Base-by-base conservation (phyloP, 2,113 vertebrate species). In the Glareola pratincola region DNA sequence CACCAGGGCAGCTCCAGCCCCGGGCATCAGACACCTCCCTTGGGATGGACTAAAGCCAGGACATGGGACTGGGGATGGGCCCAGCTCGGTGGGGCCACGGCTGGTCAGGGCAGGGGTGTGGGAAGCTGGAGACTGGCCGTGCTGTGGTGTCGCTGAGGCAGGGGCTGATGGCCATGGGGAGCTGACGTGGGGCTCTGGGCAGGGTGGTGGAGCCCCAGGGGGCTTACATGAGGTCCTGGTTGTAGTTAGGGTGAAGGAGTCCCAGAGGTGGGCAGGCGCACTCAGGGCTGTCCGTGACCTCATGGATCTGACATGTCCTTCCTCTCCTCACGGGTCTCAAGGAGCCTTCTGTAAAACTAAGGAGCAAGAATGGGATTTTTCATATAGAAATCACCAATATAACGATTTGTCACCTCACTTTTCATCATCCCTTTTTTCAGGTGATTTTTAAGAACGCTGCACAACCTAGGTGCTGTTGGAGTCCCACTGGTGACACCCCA, bases 11-110 rank as follows among this genome's bases (percentile, higher is more conserved):
- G 8, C 17, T 51, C 50, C 43, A 66, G 73, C 32, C 43, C 37
- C 2, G 1, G 57, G 5, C 10, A 48, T 36, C 1, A 1, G 50
- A 56, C 21, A 37, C 18, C 26, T 64, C 30, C 24, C 36, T 45
- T 85, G 32, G 41, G 14, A 50, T 63, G 27, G 41, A 22, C 15
- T 56, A 37, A 69, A 16, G 16, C 23, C 34, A 60, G 47, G 39
- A 36, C 37, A 16, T 23, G 8, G 27, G 17, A 21, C 51, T 2
- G 1, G 8, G 18, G 39, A 13, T 20, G 15, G 12, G 12, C 14
- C 10, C 2, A 1, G 29, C 41, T 73, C 30, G 7, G 24, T 36
- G 26, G 4, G 32, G 9, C 21, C 24, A 10, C 9, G 14, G 34
- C 37, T 3, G 2, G 22, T 14, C 32, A 34, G 30, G 47, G 18